phyloP scores from a whole-genome alignment of 2,888 invertebrate genomes.

The Dryobotodes eremita region DNA sequence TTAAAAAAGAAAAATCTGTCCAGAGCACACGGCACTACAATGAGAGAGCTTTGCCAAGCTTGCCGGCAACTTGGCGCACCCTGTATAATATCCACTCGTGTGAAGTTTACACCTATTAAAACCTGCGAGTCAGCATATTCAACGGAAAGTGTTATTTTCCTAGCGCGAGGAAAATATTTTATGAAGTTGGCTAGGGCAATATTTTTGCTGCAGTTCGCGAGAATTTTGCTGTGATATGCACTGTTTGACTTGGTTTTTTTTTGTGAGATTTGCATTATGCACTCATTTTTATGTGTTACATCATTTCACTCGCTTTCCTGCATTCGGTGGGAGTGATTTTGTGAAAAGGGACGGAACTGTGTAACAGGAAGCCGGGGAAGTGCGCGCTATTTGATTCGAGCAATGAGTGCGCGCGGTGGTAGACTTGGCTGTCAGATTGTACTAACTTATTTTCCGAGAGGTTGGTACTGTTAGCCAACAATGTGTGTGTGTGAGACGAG shows the following conservation, averaged over 20 bases:
- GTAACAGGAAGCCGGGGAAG: too few relatives aligned
- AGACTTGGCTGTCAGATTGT: too few relatives aligned
- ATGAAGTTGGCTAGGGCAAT: constrained; percentile 28
- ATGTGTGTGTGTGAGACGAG: too few relatives aligned
- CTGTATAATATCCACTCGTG: constrained; percentile 57
- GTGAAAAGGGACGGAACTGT: too few relatives aligned
- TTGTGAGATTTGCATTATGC: not conserved
- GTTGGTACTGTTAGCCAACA: too few relatives aligned
- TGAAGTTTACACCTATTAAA: constrained; percentile 63
- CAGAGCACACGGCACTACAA: constrained; percentile 38
- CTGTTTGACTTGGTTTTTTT: not conserved
- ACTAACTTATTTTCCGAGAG: too few relatives aligned
- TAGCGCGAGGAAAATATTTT: constrained; percentile 46
- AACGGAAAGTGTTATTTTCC: constrained; percentile 54
- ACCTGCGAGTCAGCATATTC: constrained; percentile 52
- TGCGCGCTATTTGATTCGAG: too few relatives aligned
- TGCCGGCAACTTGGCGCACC: constrained; percentile 42
- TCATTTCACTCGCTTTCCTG: too few relatives aligned
- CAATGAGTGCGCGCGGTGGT: too few relatives aligned
- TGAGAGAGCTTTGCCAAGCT: constrained; percentile 42
- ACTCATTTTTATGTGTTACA: too few relatives aligned
- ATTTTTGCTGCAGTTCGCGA: constrained; percentile 21
- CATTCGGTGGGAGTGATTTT: too few relatives aligned
- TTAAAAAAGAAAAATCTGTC: constrained; percentile 39
- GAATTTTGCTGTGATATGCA: constrained; percentile 20